Percentiles rank a stretch among this genome's conserved stretches.
Evolutionary conservation across 2,113 vertebrate species (phyloP).

Genomic region (Neogale vison): DNA sequence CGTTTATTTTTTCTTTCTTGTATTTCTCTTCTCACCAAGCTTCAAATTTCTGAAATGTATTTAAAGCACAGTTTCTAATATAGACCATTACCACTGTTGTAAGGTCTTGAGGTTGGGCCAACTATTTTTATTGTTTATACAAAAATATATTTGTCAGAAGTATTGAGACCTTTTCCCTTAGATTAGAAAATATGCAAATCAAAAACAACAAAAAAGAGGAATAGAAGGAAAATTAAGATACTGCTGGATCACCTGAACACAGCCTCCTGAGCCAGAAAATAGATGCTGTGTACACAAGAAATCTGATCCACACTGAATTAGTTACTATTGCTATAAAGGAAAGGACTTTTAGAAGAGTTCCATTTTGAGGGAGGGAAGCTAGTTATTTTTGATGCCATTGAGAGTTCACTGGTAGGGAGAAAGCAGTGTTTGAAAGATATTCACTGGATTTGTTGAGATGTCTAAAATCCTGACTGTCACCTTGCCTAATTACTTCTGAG

Average conservation of each 20-base stretch:
- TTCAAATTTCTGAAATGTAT: slow-evolving; percentile 7
- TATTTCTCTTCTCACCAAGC: background rate
- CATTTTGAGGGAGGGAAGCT: background rate
- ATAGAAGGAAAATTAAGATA: background rate
- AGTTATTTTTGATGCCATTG: background rate
- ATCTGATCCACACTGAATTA: fast-evolving
- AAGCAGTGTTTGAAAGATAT: background rate
- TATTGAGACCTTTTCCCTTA: background rate
- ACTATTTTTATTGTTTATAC: background rate
- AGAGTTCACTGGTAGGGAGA: background rate
- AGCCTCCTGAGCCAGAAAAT: background rate
- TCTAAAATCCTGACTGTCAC: background rate
- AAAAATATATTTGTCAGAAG: background rate
- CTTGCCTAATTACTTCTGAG: background rate
- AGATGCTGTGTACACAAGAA: background rate
- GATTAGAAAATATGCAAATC: background rate
- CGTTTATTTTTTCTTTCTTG: background rate
- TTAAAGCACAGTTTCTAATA: background rate
- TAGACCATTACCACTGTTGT: background rate
- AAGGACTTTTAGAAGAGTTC: background rate
- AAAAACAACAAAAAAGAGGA: background rate
- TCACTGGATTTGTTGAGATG: background rate
- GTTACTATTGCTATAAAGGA: background rate
- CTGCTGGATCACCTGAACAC: background rate
- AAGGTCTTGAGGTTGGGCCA: background rate